Evolutionary conservation across 2,888 invertebrate species (phyloP).

Genomic region (Sphecodes monilicornis): DNA sequence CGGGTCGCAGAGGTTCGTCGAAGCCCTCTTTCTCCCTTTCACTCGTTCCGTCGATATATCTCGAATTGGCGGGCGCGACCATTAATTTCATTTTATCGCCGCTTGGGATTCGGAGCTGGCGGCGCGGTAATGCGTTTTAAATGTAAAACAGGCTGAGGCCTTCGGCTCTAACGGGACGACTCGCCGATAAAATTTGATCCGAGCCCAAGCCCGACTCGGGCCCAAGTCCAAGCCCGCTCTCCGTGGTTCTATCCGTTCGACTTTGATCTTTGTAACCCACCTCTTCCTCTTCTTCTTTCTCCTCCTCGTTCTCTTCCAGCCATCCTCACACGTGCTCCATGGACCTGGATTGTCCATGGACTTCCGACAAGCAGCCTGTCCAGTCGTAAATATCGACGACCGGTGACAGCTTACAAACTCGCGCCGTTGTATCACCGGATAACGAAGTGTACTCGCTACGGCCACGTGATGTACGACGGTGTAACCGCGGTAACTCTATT

Average conservation of each 20-base stretch:
- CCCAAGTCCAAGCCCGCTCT: neutral
- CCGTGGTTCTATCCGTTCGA: constrained; percentile 33
- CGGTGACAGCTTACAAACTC: neutral
- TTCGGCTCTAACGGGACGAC: constrained; percentile 78
- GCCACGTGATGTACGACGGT: neutral
- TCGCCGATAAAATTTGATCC: constrained; percentile 82
- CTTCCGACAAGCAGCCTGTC: constrained; percentile 27
- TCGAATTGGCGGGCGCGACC: constrained; percentile 81
- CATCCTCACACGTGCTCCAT: neutral
- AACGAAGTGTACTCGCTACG: constrained; percentile 9
- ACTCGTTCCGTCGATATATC: constrained; percentile 78
- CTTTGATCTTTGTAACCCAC: constrained; percentile 60
- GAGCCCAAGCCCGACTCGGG: constrained; percentile 67
- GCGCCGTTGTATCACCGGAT: constrained; percentile 15
- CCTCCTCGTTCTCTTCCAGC: neutral
- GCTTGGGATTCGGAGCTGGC: constrained; percentile 80
- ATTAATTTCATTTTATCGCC: constrained; percentile 84
- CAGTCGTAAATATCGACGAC: constrained; percentile 31
- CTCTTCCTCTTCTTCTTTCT: neutral
- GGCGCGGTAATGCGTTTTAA: constrained; percentile 83
- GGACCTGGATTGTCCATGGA: constrained; percentile 22
- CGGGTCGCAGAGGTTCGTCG: neutral
- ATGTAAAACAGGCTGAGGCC: constrained; percentile 84
- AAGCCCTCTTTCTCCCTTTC: constrained; percentile 39
- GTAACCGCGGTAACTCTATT: constrained; percentile 11